These are phyloP conservation scores for Eupithecia dodoneata DNA, from an alignment of 2,888 invertebrate genomes.

Conservation along the genomic window DNA sequence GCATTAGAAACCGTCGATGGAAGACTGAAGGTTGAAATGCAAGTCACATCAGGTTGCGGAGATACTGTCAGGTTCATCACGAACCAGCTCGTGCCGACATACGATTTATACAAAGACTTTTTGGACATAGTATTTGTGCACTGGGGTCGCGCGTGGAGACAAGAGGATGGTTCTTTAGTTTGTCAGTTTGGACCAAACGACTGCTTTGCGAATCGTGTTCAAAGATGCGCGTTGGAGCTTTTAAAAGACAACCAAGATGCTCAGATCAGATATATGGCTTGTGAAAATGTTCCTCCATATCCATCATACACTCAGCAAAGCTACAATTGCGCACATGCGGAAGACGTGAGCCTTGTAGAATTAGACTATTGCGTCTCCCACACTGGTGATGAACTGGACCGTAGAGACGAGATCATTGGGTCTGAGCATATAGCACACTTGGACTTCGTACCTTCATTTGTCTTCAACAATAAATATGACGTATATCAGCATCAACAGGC, in stretches of 20 bases:
- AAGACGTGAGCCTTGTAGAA: constrained; percentile 60
- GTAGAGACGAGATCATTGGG: constrained; percentile 57
- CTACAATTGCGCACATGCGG: constrained; percentile 62
- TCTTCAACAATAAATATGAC: constrained; percentile 62
- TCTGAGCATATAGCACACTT: constrained; percentile 54
- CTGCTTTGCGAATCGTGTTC: constrained; percentile 75
- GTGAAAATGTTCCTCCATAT: constrained; percentile 64
- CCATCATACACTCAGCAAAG: constrained; percentile 56
- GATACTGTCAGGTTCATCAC: constrained; percentile 66
- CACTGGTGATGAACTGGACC: constrained; percentile 60
- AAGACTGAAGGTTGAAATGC: constrained; percentile 65
- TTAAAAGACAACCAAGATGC: constrained; percentile 61
- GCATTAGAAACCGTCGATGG: constrained; percentile 61
- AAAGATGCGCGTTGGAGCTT: constrained; percentile 68
- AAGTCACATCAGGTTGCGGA: constrained; percentile 67
- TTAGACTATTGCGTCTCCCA: constrained; percentile 65
- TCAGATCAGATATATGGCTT: constrained; percentile 69
- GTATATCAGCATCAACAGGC: constrained; percentile 49
- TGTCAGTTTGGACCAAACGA: constrained; percentile 67
- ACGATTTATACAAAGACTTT: constrained; percentile 60
- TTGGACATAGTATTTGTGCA: constrained; percentile 73
- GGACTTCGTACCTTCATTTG: constrained; percentile 67
- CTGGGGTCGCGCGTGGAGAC: constrained; percentile 70
- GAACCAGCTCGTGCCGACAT: constrained; percentile 58
- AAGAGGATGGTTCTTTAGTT: constrained; percentile 51